Conservation (phyloP, 2,888 invertebrate species). For the Drosophila kambysellisi region DNA sequence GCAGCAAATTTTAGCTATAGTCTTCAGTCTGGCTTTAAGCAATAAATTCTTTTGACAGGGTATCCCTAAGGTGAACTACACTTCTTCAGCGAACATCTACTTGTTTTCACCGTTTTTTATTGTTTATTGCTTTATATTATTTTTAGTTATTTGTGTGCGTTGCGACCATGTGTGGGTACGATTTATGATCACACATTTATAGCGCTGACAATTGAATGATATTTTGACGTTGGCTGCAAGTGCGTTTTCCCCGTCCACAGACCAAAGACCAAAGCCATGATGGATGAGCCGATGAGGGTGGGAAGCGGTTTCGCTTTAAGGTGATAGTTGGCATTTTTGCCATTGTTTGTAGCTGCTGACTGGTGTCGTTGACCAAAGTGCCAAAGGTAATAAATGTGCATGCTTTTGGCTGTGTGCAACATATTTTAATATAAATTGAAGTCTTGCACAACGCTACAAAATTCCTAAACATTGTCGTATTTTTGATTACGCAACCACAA, state of each 20-base stretch:
- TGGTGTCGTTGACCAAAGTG: conserved; percentile 57
- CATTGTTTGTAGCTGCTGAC: conserved; percentile 59
- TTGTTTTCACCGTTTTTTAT: conserved; percentile 21
- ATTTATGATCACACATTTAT: conserved; percentile 78
- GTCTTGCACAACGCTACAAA: background rate
- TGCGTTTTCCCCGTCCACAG: conserved; percentile 25
- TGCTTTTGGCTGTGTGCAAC: conserved; percentile 4
- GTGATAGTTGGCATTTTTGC: conserved; percentile 61
- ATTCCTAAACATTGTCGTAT: conserved; percentile 16
- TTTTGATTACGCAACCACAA: conserved; percentile 18
- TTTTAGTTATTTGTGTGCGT: conserved; percentile 56
- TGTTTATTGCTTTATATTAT: conserved; percentile 64
- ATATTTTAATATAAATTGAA: conserved; percentile 46
- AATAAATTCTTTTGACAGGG: background rate
- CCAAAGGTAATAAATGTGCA: conserved; percentile 57
- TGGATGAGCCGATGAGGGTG: conserved; percentile 49
- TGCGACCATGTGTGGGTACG: conserved; percentile 61
- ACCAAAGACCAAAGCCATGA: conserved; percentile 50
- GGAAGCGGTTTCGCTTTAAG: conserved; percentile 12
- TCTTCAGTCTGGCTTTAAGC: background rate
- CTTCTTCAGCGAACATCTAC: background rate
- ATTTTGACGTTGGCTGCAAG: conserved; percentile 60
- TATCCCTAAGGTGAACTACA: background rate
- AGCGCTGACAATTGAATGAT: conserved; percentile 79
- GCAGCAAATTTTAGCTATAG: background rate